Base-by-base conservation (phyloP, 1,140 invertebrate genomes). In the Contarinia nasturtii region DNA sequence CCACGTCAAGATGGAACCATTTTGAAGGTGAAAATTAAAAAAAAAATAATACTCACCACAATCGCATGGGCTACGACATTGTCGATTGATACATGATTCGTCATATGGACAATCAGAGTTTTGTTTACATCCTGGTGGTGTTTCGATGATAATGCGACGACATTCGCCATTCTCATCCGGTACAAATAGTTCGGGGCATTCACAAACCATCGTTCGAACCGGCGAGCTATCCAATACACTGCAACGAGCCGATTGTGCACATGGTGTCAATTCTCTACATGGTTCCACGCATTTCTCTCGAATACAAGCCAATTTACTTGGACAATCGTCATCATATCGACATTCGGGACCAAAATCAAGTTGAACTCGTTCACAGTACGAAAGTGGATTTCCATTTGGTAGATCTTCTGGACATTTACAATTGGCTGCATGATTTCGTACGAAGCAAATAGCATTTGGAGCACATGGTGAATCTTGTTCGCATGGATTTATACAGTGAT, bases 11-110 rank as follows among this genome's bases (percentile, higher is more conserved):
- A n/a, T n/a, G n/a, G n/a, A n/a, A n/a, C n/a, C n/a, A n/a, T n/a
- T n/a, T n/a, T n/a, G n/a, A n/a, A n/a, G n/a, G n/a, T n/a, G n/a
- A n/a, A n/a, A n/a, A n/a, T n/a, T n/a, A n/a, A n/a, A n/a, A n/a
- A n/a, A n/a, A n/a, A n/a, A n/a, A n/a, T n/a, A n/a, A n/a, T n/a
- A n/a, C n/a, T n/a, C n/a, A n/a, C n/a, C 89, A 58, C 88, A 92
- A 56, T 82, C 80, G 56, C 87, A 92, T 3, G 86, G 86, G 52
- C 86, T 82, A 48, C 82, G 72, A 57, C 89, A 93, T 48, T 83
- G 75, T 56, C 84, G 69, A 54, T 89, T 86, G 33, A 89, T 73
- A 55, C 88, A 93, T 1, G 86, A 79, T 58, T 89, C 79, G 42
- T 75, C 71, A 33, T 72, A 72, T 1, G 70, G 65, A 61, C 88